Evolutionary conservation across 2,113 vertebrate genomes (phyloP).

Genomic region (Bettongia penicillata): DNA sequence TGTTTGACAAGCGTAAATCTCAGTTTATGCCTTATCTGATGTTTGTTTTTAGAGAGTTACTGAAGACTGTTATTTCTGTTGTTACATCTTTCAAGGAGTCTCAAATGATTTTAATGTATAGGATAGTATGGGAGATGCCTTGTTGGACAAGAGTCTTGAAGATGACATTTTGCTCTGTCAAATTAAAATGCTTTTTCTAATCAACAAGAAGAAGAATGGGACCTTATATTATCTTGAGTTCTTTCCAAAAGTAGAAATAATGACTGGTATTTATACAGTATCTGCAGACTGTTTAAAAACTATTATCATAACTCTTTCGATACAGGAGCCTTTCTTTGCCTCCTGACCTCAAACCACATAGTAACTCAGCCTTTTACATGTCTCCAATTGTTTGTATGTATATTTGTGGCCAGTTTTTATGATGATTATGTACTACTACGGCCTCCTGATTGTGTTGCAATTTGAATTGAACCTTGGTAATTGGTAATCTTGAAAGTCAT

Average conservation of each 20-base stretch:
- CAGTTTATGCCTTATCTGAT: neutral
- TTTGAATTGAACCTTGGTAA: constrained; percentile 25
- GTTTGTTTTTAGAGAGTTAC: neutral
- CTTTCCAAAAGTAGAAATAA: constrained; percentile 28
- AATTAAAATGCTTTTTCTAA: too few relatives aligned
- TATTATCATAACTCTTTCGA: constrained; percentile 55
- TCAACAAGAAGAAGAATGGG: neutral
- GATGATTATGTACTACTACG: constrained; percentile 23
- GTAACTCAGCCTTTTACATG: constrained; percentile 54
- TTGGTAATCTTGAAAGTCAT: constrained; percentile 2
- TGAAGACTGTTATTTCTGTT: neutral
- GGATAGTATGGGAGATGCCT: neutral
- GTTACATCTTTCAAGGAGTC: neutral
- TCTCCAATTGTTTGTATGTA: constrained; percentile 43
- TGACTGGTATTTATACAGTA: constrained; percentile 29
- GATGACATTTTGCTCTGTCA: neutral
- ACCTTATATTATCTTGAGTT: neutral
- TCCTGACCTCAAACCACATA: constrained; percentile 43
- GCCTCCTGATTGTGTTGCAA: neutral
- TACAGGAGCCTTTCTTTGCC: constrained; percentile 43
- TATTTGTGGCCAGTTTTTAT: constrained; percentile 36
- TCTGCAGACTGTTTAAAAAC: constrained; percentile 43
- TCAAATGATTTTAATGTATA: too few relatives aligned
- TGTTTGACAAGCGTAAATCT: neutral
- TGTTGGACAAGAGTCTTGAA: neutral